Percentiles rank a stretch among this genome's conserved stretches.
Conservation (phyloP, 2,888 invertebrate genomes). For the Hetaerina titia region DNA sequence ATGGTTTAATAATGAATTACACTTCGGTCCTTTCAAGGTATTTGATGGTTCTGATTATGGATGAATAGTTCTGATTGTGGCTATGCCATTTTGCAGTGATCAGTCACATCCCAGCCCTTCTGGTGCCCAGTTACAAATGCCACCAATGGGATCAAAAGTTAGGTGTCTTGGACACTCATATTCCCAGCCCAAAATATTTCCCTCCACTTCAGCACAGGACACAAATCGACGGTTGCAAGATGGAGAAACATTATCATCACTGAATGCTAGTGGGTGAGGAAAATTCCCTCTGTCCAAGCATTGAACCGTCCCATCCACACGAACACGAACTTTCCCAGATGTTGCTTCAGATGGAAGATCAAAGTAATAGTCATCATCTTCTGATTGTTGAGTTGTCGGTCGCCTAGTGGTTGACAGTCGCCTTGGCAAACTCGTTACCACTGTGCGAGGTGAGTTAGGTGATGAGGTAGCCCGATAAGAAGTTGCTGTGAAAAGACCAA, state of each 20-base stretch:
- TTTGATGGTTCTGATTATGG: background rate
- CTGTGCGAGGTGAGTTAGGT: background rate
- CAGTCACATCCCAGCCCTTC: conserved; percentile 57
- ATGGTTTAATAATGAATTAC: background rate
- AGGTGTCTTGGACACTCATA: conserved; percentile 92
- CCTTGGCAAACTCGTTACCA: background rate
- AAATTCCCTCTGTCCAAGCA: conserved; percentile 95
- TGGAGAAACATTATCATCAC: conserved; percentile 7
- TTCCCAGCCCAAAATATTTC: conserved; percentile 89
- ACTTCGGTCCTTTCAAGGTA: conserved; percentile 16
- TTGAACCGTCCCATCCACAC: conserved; percentile 86
- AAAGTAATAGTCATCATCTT: conserved; percentile 70
- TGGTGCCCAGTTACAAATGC: conserved; percentile 90
- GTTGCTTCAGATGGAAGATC: conserved; percentile 70
- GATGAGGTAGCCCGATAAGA: conserved; percentile 24
- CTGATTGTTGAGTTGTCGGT: conserved; percentile 69
- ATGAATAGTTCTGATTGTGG: background rate
- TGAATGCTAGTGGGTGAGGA: conserved; percentile 85
- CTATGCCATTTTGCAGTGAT: background rate
- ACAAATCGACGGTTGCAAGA: conserved; percentile 93
- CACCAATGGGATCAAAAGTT: conserved; percentile 93
- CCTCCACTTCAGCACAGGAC: conserved; percentile 90
- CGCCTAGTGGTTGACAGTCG: conserved; percentile 41
- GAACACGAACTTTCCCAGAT: conserved; percentile 79
- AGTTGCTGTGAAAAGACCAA: background rate